Conservation (phyloP, 2,797 vertebrate species). For the Denticeps clupeoides region DNA sequence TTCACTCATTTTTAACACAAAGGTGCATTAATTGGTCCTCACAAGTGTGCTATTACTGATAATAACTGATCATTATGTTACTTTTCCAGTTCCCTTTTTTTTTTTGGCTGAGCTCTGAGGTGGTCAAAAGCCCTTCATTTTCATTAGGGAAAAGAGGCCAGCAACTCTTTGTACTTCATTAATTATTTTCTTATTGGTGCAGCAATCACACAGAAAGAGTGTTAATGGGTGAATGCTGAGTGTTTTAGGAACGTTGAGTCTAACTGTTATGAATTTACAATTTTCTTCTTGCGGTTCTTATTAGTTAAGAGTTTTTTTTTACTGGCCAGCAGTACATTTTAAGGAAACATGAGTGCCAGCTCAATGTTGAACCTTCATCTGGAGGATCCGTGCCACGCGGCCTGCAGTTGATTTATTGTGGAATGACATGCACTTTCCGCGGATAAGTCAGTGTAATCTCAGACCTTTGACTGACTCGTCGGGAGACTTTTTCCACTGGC, state of each 20-base stretch:
- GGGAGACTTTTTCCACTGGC: conserved; percentile 2
- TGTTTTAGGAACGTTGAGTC: no score
- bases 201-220: no score
- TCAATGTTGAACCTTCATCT: no score
- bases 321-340: no score
- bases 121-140: neutral
- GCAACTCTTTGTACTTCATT: no score
- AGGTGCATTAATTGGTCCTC: neutral
- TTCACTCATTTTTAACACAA: neutral
- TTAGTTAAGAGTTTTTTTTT: no score
- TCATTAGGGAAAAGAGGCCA: neutral
- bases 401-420: neutral
- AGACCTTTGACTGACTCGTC: neutral
- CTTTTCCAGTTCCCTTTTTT: neutral
- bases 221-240: no score
- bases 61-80: neutral
- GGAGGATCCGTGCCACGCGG: no score
- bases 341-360: no score
- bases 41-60: neutral
- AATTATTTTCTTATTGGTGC: no score
- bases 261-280: no score
- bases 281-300: no score
- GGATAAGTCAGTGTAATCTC: neutral
- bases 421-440: neutral
- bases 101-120: neutral